Conservation (phyloP, 2,113 vertebrate species). For the Tychaedon coryphoeus region DNA sequence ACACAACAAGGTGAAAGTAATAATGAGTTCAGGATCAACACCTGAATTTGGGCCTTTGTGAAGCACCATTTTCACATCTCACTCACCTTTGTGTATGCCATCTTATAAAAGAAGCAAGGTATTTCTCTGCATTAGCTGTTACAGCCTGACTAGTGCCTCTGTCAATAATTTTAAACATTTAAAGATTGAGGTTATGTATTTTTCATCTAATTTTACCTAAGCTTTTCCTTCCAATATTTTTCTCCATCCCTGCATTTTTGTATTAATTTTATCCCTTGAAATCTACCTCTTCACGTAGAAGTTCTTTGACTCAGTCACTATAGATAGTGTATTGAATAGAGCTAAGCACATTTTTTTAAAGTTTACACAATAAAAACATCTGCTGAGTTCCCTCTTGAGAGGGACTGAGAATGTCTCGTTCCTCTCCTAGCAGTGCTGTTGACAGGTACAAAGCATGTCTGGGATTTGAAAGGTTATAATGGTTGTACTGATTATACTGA, state of each 20-base stretch:
- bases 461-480: background rate
- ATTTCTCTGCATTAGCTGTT: background rate
- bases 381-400: background rate
- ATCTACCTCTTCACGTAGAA: background rate
- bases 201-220: background rate
- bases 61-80: background rate
- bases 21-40: background rate
- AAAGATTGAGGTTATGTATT: background rate
- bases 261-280: background rate
- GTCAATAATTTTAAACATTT: background rate
- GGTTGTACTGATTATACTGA: background rate
- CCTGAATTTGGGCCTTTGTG: background rate
- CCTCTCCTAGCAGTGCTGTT: background rate
- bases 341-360: background rate
- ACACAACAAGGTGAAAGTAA: background rate
- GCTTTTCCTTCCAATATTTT: background rate
- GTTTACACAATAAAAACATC: background rate
- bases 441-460: background rate
- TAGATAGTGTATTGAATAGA: background rate
- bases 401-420: background rate
- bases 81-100: background rate
- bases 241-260: background rate
- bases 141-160: background rate
- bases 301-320: background rate
- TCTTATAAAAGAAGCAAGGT: background rate